Conservation (phyloP, 1,140 invertebrate genomes). For the Diorhabda sublineata region DNA sequence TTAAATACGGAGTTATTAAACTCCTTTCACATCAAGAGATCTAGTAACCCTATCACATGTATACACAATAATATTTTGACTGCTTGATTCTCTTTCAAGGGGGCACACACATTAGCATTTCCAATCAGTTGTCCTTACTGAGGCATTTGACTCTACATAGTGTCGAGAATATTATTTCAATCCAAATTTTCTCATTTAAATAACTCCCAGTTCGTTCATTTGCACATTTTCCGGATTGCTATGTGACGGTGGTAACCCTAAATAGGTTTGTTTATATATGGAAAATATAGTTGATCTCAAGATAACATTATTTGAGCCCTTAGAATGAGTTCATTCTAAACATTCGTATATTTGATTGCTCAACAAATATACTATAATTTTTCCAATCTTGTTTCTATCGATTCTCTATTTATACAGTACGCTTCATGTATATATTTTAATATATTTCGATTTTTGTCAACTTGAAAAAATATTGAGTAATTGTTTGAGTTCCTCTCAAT, state of each 20-base stretch:
- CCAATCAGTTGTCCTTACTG: conserved; percentile 1
- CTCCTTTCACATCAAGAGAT: neutral
- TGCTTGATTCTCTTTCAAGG: neutral
- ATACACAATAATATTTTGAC: conserved; percentile 1
- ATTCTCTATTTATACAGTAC: too few species aligned
- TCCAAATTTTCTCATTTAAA: conserved; percentile 1
- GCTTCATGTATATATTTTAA: too few species aligned
- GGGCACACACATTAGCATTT: neutral
- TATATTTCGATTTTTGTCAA: too few species aligned
- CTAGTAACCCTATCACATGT: neutral
- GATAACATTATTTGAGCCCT: neutral
- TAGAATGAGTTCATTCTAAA: too few species aligned
- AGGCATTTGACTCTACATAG: neutral
- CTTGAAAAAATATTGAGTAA: too few species aligned
- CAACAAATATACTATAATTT: too few species aligned
- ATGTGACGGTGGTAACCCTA: neutral
- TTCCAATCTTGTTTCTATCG: too few species aligned
- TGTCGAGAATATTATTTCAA: neutral
- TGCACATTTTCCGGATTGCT: neutral
- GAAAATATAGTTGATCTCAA: neutral
- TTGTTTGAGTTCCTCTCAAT: too few species aligned
- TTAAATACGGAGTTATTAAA: neutral
- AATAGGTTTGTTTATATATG: neutral
- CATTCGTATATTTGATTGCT: too few species aligned
- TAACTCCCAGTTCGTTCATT: neutral